phyloP scores from a whole-genome alignment of 2,797 vertebrate species.

The Urosaurus nigricauda region DNA sequence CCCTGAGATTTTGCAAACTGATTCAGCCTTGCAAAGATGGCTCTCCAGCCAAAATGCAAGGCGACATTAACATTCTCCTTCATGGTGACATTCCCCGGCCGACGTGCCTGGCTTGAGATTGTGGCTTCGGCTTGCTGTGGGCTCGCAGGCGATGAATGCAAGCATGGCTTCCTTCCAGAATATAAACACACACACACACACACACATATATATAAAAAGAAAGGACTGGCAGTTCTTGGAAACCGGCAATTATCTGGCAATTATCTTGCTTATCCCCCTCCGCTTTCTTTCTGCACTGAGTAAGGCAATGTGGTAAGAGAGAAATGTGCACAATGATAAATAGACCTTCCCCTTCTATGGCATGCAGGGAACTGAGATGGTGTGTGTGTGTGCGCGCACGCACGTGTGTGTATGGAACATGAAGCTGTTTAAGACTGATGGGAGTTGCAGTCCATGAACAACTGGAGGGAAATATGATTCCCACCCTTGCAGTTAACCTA shows the following conservation, averaged over 20 bases:
- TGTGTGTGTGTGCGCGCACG: too few species aligned
- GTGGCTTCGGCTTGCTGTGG: not conserved
- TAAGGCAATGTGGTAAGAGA: not conserved
- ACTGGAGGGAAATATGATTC: too few species aligned
- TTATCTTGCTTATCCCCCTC: not conserved
- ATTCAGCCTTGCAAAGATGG: not conserved
- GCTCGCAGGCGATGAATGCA: not conserved
- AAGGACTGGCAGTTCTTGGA: slow-evolving; percentile 11
- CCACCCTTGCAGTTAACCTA: too few species aligned
- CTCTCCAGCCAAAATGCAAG: not conserved
- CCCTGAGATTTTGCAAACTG: not conserved
- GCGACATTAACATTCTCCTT: not conserved
- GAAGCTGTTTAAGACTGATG: too few species aligned
- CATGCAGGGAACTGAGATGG: not conserved
- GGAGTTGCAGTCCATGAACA: too few species aligned
- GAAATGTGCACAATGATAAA: not conserved
- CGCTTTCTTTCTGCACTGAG: not conserved
- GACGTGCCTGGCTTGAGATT: not conserved
- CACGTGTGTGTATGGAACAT: not conserved
- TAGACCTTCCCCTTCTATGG: not conserved
- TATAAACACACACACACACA: not conserved
- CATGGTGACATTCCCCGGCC: not conserved
- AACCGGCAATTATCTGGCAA: slow-evolving; percentile 17
- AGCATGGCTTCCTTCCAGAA: not conserved
- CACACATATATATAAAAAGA: not conserved